Conservation (phyloP, 2,113 vertebrate genomes). For the Phasianus colchicus region DNA sequence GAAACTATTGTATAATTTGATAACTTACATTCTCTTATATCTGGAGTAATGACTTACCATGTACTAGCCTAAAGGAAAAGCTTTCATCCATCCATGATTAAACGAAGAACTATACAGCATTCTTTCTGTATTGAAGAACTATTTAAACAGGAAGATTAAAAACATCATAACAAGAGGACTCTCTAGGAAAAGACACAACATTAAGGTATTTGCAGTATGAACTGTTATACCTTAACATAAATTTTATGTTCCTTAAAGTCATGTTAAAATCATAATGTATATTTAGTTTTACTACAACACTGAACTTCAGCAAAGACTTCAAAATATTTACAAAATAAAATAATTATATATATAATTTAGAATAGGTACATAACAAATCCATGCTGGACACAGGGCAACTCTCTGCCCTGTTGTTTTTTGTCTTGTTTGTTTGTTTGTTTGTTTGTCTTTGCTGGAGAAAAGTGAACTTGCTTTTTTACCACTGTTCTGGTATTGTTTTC, state of each 20-base stretch:
- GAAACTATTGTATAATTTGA: background rate
- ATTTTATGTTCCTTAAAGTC: background rate
- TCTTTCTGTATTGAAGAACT: background rate
- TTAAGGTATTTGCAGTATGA: background rate
- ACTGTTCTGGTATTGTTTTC: background rate
- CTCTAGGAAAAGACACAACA: background rate
- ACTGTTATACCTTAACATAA: background rate
- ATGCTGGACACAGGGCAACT: background rate
- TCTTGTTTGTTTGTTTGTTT: background rate
- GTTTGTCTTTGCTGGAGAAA: background rate
- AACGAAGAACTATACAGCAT: background rate
- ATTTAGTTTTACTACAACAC: background rate
- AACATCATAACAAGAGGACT: background rate
- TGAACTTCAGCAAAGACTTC: background rate
- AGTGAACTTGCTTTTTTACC: background rate
- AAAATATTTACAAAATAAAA: background rate
- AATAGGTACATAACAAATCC: background rate
- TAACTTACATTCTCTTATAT: background rate
- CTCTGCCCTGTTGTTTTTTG: no score
- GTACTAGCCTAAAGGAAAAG: background rate
- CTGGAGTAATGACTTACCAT: background rate
- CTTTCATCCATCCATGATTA: background rate
- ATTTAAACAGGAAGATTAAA: background rate
- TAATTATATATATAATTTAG: background rate
- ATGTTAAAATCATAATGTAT: background rate